Evolutionary conservation across 2,797 vertebrate genomes (phyloP), one percentile per base, ranked within the genome.

Genomic region (Eremophila alpestris): DNA sequence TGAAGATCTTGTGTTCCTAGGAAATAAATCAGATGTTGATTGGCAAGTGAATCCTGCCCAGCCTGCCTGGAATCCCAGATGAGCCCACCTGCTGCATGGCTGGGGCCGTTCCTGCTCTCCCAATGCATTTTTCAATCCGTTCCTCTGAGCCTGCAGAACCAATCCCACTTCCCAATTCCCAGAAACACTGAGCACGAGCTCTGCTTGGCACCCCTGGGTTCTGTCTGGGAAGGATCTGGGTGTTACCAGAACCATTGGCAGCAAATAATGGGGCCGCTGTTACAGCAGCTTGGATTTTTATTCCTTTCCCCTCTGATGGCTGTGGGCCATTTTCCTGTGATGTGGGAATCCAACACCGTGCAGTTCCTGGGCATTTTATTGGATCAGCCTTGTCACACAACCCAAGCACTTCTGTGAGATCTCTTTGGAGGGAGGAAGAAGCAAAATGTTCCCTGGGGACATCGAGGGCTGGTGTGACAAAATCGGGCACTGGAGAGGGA

Each of bases 1-100:
- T 94, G 67, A 93, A 95, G 94, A 94, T 89, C 83, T 88, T 15
- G 21, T 30, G 19, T 48, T 89, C 74, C 48, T 74, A 83, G 82
- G 84, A 95, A 96, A 91, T 88, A 92, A 97, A 95, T 95, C 90
- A 89, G 86, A 76, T 60, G 76, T 88, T 95, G 97, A 96, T 94
- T 95, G 96, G 91, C 87, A 95, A 96, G 74, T 65, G 86, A 84
- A 94, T 93, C 92, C 91, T 95, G 73, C 89, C 40, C 76, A 15
- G 69, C 49, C 70, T 87, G 95, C 92, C 90, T 90, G 86, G 91
- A 95, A 94, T 92, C 80, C 83, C 71, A 84, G 94, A 94, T 89
- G 76, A 94, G 84, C 64, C 59, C 11, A 63, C 74, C 64, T 10
- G 59, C 91, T 74, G 75, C 89, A 38, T 2, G 13, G 36, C 76